Base-by-base conservation (phyloP, 2,888 invertebrate species). In the Leptopilina syphax region DNA sequence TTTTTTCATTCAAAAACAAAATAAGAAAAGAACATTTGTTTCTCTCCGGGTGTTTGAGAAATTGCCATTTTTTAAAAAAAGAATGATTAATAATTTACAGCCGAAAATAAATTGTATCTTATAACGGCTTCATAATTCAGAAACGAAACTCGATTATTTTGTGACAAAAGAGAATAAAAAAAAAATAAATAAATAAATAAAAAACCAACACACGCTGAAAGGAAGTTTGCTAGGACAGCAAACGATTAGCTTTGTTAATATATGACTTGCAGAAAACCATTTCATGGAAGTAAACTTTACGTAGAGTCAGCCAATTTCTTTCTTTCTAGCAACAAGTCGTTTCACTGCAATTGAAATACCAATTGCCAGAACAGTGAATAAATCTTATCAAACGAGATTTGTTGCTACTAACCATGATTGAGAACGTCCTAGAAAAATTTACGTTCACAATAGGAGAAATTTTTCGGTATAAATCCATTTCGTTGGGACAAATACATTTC, bases 261-360 rank as follows among this genome's bases (percentile, higher is more conserved):
- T 50, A 68, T 68, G 50, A 47, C 24, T 24, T 47, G 24, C 12
- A 47, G 47, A 68, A 68, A 68, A 68, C 12, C 47, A 47, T 70
- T 70, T 54, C 50, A 70, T 50, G 50, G 13, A 47, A 50, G 44
- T 27, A 13, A 70, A 70, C 24, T 70, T 70, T 18, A 70, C 70
- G 47, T 27, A 63, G 24, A 68, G 68, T 70, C 27, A 70, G 70
- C 50, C 70, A 70, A 70, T 70, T 70, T 54, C 50, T 70, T 70
- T 27, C 47, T 50, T 63, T 70, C 24, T 54, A 27, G 70, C 70
- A 70, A 70, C 50, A 70, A 70, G 70, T 70, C 70, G 70, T 54
- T 70, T 50, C 27, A 50, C 70, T 70, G 70, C 50, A 27, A 70
- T 70, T 70, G 50, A 70, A 70, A 70, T 9, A 50, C 47, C 68